Conservation (phyloP, 2,888 invertebrate genomes). For the Gastracanthus pulcherrimus region DNA sequence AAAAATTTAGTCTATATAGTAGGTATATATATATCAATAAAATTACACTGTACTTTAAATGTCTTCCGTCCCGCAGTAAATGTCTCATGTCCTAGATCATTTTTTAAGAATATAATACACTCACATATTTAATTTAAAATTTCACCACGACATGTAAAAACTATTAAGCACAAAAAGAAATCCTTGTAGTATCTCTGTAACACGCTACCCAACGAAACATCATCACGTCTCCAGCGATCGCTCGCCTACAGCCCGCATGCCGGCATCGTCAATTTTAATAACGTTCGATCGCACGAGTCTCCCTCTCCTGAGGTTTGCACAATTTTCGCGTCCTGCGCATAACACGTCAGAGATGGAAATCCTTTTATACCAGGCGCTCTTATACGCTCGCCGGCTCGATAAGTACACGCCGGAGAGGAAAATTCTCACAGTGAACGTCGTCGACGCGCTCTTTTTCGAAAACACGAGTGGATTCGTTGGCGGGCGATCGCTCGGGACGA, state of each 20-base stretch:
- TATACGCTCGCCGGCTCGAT: background rate
- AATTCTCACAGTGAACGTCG: background rate
- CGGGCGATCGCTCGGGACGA: background rate
- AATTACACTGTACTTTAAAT: too few relatives aligned
- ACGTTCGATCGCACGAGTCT: background rate
- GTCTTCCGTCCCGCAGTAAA: too few relatives aligned
- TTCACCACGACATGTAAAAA: too few relatives aligned
- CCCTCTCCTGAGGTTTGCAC: background rate
- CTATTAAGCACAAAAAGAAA: too few relatives aligned
- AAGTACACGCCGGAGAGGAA: background rate
- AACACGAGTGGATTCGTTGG: background rate
- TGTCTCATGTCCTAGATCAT: too few relatives aligned
- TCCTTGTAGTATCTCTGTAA: too few relatives aligned
- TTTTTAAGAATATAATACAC: too few relatives aligned
- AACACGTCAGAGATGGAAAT: background rate
- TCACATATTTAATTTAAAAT: too few relatives aligned
- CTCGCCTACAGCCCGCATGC: background rate
- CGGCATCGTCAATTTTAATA: background rate
- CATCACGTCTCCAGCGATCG: background rate
- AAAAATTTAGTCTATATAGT: too few relatives aligned
- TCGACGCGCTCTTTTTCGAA: background rate
- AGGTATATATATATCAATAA: too few relatives aligned
- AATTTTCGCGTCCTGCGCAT: background rate
- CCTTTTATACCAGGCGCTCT: background rate
- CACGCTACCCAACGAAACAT: too few relatives aligned